phyloP scores from a whole-genome alignment of 2,113 vertebrate genomes.

The Fulmarus glacialis region DNA sequence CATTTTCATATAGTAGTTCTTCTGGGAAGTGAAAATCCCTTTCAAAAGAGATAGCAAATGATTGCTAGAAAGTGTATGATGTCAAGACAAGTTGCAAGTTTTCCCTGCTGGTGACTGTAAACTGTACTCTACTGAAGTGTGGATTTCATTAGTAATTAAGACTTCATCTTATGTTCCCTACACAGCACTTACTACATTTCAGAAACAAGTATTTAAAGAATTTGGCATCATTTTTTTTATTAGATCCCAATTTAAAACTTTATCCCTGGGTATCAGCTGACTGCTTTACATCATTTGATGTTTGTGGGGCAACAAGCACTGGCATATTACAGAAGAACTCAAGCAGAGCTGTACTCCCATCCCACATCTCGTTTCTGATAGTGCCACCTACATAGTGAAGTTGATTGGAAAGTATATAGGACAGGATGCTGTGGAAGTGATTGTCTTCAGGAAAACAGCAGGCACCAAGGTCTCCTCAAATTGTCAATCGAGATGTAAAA shows the following conservation, averaged over 20 bases:
- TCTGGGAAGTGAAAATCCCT: neutral
- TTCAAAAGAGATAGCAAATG: neutral
- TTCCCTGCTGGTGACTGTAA: neutral
- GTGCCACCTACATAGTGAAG: neutral
- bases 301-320: neutral
- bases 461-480: neutral
- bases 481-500: neutral
- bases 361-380: neutral
- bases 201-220: neutral
- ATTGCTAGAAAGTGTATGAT: neutral
- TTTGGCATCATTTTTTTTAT: neutral
- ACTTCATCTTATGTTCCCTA: neutral
- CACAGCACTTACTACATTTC: neutral
- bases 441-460: neutral
- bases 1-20: neutral
- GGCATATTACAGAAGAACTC: neutral
- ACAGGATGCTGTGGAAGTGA: neutral
- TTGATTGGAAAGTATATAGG: neutral
- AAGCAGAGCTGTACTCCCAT: neutral
- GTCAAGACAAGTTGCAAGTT: neutral
- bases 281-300: neutral
- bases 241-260: neutral
- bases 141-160: neutral
- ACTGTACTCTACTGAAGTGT: neutral
- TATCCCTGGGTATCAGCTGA: neutral